A percentile compares a stretch with the other conserved stretches of the same genome.
Evolutionary conservation across 1,140 invertebrate genomes (phyloP).

Genomic region (Aculops lycopersici): DNA sequence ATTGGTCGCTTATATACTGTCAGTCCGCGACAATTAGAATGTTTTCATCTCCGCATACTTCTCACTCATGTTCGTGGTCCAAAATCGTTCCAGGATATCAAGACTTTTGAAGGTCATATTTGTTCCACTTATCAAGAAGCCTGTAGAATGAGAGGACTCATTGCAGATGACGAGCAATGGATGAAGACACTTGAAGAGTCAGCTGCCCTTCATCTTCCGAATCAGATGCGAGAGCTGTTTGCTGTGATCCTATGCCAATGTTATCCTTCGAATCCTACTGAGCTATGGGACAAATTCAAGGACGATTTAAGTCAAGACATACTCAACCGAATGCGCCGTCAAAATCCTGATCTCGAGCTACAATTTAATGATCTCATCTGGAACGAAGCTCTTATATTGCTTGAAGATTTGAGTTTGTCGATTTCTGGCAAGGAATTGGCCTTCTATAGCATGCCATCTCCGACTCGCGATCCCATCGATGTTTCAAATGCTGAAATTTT

Average conservation of each 20-base stretch:
- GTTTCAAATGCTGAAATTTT: neutral
- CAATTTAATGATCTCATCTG: neutral
- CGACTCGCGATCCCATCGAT: neutral
- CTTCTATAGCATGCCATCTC: constrained; percentile 1
- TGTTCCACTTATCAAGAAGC: constrained; percentile 8
- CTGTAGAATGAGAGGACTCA: neutral
- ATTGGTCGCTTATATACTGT: constrained; percentile 11
- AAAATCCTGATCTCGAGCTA: neutral
- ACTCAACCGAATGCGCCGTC: neutral
- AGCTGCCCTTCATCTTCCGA: constrained; percentile 1
- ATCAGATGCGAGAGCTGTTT: constrained; percentile 7
- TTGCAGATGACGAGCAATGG: constrained; percentile 7
- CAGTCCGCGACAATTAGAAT: constrained; percentile 7
- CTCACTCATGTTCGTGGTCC: constrained; percentile 9
- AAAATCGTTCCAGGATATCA: constrained; percentile 10
- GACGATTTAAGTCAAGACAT: constrained; percentile 7
- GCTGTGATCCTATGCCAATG: constrained; percentile 13
- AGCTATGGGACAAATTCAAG: constrained; percentile 9
- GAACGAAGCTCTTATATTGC: neutral
- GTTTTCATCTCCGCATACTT: constrained; percentile 11
- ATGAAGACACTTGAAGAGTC: constrained; percentile 4
- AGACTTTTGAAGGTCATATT: constrained; percentile 5
- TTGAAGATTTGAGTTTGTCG: neutral
- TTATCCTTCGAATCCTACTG: constrained; percentile 10
- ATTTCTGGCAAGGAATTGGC: constrained; percentile 4